Percentiles rank a stretch among this genome's conserved stretches.
Evolutionary conservation across 2,113 vertebrate genomes (phyloP).

Genomic region (Mobula birostris): DNA sequence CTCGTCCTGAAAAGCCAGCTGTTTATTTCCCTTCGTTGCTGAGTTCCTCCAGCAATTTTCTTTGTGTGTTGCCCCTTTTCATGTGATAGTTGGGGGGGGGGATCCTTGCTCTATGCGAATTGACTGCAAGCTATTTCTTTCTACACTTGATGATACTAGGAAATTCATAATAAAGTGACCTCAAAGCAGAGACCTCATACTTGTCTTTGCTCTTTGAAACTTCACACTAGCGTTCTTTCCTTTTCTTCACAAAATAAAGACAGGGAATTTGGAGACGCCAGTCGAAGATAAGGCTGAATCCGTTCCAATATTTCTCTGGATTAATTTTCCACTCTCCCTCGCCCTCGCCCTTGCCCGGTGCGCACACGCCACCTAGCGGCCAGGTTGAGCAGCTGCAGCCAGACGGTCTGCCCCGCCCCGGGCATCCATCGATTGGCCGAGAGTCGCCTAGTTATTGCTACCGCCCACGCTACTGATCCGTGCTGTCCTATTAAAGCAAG

Average conservation of each 20-base stretch:
- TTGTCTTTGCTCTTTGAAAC: not conserved
- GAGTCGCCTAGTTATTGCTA: rapidly evolving
- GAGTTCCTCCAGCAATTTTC: no score
- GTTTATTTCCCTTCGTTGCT: no score
- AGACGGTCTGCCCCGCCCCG: not conserved
- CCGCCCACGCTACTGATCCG: no score
- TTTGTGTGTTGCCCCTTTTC: not conserved
- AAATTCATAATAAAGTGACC: not conserved
- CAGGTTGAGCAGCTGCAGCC: not conserved
- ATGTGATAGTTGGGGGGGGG: no score
- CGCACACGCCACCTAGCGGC: not conserved
- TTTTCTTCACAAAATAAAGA: not conserved
- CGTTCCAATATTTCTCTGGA: not conserved
- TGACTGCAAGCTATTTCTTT: not conserved
- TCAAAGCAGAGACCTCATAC: not conserved
- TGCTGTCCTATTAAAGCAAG: no score
- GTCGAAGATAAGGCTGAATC: not conserved
- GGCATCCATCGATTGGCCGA: not conserved
- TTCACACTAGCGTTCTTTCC: not conserved
- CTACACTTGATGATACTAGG: no score
- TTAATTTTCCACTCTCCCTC: not conserved
- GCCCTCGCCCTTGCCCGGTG: not conserved
- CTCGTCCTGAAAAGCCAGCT: no score
- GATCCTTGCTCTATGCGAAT: not conserved
- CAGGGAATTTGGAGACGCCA: not conserved